Conservation (phyloP, 64 coral and sea anemone species). For the Cladopsammia gracilis region DNA sequence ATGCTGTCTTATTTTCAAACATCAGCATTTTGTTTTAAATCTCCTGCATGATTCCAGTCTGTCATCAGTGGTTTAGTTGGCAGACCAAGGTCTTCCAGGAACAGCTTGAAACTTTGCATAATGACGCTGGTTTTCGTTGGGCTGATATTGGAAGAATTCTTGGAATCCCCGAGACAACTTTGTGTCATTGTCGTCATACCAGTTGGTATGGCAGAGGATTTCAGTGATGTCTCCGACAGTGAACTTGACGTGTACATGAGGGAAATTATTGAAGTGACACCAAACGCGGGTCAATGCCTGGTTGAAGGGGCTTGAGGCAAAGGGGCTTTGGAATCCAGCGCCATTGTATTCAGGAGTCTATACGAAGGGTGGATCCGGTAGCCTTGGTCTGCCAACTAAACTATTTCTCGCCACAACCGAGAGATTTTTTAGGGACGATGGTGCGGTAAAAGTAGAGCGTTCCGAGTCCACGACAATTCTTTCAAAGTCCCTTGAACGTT, state of each 20-base stretch:
- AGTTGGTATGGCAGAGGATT: constrained; percentile 37
- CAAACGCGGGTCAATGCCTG: constrained; percentile 44
- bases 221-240: constrained; percentile 44
- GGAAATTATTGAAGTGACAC: constrained; percentile 45
- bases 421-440: not conserved
- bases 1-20: no score
- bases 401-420: not conserved
- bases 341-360: constrained; percentile 26
- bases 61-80: not conserved
- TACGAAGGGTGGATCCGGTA: constrained; percentile 56
- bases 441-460: not conserved
- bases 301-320: constrained; percentile 57
- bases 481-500: constrained; percentile 8
- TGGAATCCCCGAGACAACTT: constrained; percentile 26
- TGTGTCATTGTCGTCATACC: constrained; percentile 16
- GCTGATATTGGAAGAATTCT: constrained; percentile 52
- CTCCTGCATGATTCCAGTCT: no score
- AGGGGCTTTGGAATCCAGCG: constrained; percentile 44
- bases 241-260: constrained; percentile 7
- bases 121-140: constrained; percentile 29
- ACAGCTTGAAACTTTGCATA: constrained; percentile 27
- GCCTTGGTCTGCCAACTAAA: no score
- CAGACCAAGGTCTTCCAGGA: constrained; percentile 48
- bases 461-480: constrained; percentile 22
- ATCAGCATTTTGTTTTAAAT: no score